Base-by-base conservation (phyloP, 2,888 invertebrate species). In the Meteorus cinctellus region DNA sequence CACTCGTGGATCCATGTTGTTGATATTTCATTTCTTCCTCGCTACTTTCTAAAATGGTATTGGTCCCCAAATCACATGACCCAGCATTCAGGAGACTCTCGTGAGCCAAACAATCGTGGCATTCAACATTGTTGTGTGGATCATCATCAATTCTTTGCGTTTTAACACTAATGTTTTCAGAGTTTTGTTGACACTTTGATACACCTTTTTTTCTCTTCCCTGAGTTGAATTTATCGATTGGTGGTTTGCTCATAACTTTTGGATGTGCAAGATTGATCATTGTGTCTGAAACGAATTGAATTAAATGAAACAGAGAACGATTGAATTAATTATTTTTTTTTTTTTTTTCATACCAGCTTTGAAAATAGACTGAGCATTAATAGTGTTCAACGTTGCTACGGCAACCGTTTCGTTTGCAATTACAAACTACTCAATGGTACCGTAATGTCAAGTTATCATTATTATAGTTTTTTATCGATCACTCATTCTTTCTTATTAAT, bases 251-350 rank as follows among this genome's bases (percentile, higher is more conserved):
- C 8, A 78, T 75, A 2, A 84, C 81, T 77, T 81, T 81, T 14
- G 82, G 82, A 80, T 84, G 84, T 27, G 74, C 79, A 72, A 84
- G 82, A 75, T 83, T 84, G 45, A 84, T 83, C 83, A 84, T 84
- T 62, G 72, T 62, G 31, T 5, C 55, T 55, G 8, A 24, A 2
- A 55, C 24, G 6, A 55, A 55, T n/a, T 24, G 5, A 55, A 48
- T n/a, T 19, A 10, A 55, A 19, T n/a, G 1, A 24, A 10, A 55
- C 0, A 55, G 2, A 24, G 55, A 55, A 12, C 48, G 48, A 48
- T 4, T 48, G n/a, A n/a, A n/a, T n/a, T 48, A 19, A 55, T 55
- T 19, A 55, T 5, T 19, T 55, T 55, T 55, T 55, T 55, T 55
- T 55, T 55, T n/a, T 19, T 55, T 55, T 55, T 55, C 6, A 48